A percentile compares a stretch with the other conserved stretches of the same genome.
Conservation (phyloP, 2,797 vertebrate genomes). For the Zonotrichia albicollis region DNA sequence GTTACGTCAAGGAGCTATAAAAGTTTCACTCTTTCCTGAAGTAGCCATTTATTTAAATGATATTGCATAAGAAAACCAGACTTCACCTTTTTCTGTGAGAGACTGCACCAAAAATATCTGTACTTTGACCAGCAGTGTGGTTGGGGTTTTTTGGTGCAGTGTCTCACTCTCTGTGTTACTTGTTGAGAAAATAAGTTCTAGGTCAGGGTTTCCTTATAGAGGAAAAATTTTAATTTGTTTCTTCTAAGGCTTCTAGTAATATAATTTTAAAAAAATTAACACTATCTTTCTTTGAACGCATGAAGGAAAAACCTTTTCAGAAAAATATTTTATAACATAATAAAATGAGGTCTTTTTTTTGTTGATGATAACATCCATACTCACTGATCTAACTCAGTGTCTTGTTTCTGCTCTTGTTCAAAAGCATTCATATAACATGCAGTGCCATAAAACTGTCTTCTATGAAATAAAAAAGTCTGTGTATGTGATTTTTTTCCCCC, state of each 20-base stretch:
- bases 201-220: not conserved
- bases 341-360: accelerated
- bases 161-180: not conserved
- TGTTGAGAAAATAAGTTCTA: not conserved
- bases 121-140: not conserved
- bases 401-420: not conserved
- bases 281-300: not conserved
- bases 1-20: not conserved
- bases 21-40: not conserved
- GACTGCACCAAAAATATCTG: not conserved
- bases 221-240: not conserved
- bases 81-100: not conserved
- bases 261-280: accelerated
- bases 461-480: not conserved
- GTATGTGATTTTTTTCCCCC: accelerated
- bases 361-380: not conserved
- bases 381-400: not conserved
- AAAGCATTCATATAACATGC: not conserved
- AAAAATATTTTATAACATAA: accelerated
- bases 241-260: not conserved
- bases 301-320: accelerated
- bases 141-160: accelerated
- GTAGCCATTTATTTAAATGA: not conserved
- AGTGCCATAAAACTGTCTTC: not conserved
- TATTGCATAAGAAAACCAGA: not conserved